A percentile compares a stretch with the other conserved stretches of the same genome.
These are phyloP conservation scores for Catharus bicknelli DNA, from an alignment of 2,113 vertebrate genomes.

Conservation along the genomic window DNA sequence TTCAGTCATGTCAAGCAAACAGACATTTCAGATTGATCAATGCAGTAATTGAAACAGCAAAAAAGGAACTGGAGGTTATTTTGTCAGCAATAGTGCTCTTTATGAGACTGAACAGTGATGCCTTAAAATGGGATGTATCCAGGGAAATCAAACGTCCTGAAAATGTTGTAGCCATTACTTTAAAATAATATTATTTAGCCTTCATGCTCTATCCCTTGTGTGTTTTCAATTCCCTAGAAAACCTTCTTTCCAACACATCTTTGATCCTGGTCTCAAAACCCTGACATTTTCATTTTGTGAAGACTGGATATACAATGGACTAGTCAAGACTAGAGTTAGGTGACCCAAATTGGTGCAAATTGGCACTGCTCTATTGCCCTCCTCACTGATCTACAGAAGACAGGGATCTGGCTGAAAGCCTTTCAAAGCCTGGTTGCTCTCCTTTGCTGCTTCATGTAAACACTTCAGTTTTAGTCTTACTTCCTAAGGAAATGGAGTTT, in stretches of 20 bases:
- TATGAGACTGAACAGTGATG: slow-evolving; percentile 66
- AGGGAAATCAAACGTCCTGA: slow-evolving; percentile 56
- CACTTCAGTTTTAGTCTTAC: not conserved
- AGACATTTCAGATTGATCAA: slow-evolving; percentile 45
- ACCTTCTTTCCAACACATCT: slow-evolving; percentile 49
- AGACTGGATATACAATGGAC: slow-evolving; percentile 9
- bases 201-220: slow-evolving; percentile 45
- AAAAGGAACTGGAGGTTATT: slow-evolving; percentile 14
- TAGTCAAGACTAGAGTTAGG: slow-evolving; percentile 29
- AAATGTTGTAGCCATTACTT: slow-evolving; percentile 33
- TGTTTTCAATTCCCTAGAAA: slow-evolving; percentile 57
- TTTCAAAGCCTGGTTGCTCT: not conserved
- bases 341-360: not conserved
- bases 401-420: not conserved
- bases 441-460: not conserved
- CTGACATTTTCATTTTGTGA: slow-evolving; percentile 43
- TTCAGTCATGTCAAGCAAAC: not conserved
- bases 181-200: slow-evolving; percentile 65
- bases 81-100: slow-evolving; percentile 19
- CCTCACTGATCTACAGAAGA: not conserved
- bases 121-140: slow-evolving; percentile 60
- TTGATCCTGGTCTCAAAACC: slow-evolving; percentile 27
- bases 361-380: not conserved
- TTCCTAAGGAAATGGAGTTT: not conserved
- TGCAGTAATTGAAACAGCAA: slow-evolving; percentile 45